Conservation (phyloP, 2,888 invertebrate species). For the Dolichomitus sp. region DNA sequence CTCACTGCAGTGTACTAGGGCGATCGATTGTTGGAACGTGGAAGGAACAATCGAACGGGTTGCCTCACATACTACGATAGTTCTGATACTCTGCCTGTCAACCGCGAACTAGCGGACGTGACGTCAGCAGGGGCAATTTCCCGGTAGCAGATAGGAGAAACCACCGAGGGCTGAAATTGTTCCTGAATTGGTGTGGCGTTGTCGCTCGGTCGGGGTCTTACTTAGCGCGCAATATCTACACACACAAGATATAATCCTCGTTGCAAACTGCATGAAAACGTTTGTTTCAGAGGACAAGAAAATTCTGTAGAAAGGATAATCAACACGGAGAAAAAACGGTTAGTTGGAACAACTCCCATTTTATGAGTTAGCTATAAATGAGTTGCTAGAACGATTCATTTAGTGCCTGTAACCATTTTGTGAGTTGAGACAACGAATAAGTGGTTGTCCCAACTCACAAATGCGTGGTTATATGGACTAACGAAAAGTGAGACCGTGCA, state of each 20-base stretch:
- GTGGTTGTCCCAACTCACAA: too few species aligned
- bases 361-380: too few species aligned
- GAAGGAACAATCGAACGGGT: slow-evolving; percentile 61
- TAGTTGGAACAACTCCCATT: too few species aligned
- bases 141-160: slow-evolving; percentile 84
- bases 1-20: background rate
- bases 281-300: background rate
- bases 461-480: too few species aligned
- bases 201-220: slow-evolving; percentile 71
- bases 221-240: slow-evolving; percentile 78
- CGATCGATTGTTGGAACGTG: slow-evolving; percentile 58
- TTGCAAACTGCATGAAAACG: background rate
- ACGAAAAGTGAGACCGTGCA: too few species aligned
- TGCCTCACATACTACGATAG: slow-evolving; percentile 35
- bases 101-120: slow-evolving; percentile 82
- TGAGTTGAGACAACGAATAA: too few species aligned
- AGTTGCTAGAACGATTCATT: too few species aligned
- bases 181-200: slow-evolving; percentile 66
- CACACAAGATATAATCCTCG: slow-evolving; percentile 10
- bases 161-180: slow-evolving; percentile 84
- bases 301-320: background rate
- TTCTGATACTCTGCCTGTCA: slow-evolving; percentile 41
- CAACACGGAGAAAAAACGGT: too few species aligned
- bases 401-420: too few species aligned
- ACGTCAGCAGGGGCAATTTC: slow-evolving; percentile 85